Evolutionary conservation across 2,113 vertebrate genomes (phyloP).

Genomic region (Martes martes): DNA sequence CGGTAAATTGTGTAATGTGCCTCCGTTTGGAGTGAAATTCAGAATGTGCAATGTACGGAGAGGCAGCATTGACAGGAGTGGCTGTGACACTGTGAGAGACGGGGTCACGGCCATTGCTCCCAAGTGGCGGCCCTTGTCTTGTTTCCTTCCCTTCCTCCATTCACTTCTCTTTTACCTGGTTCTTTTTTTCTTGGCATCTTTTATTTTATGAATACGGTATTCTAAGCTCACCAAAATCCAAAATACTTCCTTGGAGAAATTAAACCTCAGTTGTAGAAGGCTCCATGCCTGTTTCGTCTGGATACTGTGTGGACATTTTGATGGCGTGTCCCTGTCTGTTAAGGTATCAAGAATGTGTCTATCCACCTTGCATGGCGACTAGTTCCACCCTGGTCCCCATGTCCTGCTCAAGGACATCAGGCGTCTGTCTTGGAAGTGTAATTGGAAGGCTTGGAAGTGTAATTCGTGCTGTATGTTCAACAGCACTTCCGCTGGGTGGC

Average conservation of each 20-base stretch:
- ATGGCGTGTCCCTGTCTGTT: background rate
- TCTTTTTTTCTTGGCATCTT: background rate
- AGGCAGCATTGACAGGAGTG: background rate
- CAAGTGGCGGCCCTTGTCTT: background rate
- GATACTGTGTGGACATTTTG: too few species aligned
- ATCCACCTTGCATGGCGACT: background rate
- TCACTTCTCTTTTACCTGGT: background rate
- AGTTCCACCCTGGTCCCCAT: accelerated
- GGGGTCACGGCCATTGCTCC: accelerated
- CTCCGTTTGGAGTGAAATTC: background rate
- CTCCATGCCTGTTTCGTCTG: accelerated
- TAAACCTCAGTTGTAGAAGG: background rate
- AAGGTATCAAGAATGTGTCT: too few species aligned
- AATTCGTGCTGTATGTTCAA: too few species aligned
- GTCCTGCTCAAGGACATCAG: background rate
- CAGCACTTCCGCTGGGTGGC: background rate
- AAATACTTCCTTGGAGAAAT: background rate
- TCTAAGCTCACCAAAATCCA: background rate
- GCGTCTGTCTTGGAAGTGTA: background rate
- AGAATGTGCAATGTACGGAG: background rate
- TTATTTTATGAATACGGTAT: background rate
- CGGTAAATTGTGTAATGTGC: background rate
- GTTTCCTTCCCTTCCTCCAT: background rate
- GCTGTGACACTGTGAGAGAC: accelerated
- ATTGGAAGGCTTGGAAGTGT: background rate